Base-by-base conservation (phyloP, 2,113 vertebrate species). In the Menidia beryllina region DNA sequence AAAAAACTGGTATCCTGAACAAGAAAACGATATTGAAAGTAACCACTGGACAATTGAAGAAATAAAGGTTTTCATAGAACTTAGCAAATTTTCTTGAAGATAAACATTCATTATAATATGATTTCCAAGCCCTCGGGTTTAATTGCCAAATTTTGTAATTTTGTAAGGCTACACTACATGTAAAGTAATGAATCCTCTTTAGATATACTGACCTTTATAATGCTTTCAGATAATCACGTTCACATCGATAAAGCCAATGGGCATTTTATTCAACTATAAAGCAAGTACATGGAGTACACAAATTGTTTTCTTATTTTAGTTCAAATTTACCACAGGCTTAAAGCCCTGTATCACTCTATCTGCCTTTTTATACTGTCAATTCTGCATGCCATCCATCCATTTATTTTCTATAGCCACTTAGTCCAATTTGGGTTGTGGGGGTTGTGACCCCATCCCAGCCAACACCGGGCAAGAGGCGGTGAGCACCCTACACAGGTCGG, bases 41-140 rank as follows among this genome's bases (percentile, higher is more conserved):
- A 3, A 48, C 47, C 0, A 11, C 30, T 38, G 51, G 26, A 69
- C 10, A 20, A 53, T 58, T 65, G 61, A 60, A 63, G 64, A 58
- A 71, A 65, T 45, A n/a, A 36, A 11, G 48, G 30, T 75, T 74
- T 76, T 43, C 49, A 59, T 69, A 58, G 8, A 68, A 26, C 24
- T 39, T 38, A 19, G 41, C 3, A 45, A 45, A 17, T 45, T 45
- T 45, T 45, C 41, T 19, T 1, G 17, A 45, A 17, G 41, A 7
- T 19, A 17, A 45, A 45, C 17, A 45, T 45, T 45, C 17, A 45
- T n/a, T n/a, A n/a, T n/a, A n/a, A n/a, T 45, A 19, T 14, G n/a
- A 19, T 45, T 7, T 45, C 19, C 13, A 45, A 17, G 17, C 41
- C 41, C 17, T n/a, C 17, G n/a, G 41, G 17, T 19, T 45, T n/a